Percentiles rank a stretch among this genome's conserved stretches.
Conservation (phyloP, 2,797 vertebrate species). For the Staurois parvus region DNA sequence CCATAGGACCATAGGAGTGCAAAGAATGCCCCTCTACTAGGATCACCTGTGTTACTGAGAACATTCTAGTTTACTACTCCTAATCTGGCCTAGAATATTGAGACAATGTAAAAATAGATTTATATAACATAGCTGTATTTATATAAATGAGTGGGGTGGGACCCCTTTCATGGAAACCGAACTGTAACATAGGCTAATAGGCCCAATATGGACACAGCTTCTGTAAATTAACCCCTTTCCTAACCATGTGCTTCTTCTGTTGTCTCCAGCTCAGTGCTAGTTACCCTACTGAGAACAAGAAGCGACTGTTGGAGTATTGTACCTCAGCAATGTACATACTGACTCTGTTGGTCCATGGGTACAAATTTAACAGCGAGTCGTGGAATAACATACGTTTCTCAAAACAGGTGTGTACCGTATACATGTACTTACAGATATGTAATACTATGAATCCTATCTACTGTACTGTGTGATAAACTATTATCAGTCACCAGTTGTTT, state of each 20-base stretch:
- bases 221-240: not conserved
- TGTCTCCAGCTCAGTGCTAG: slow-evolving; percentile 12
- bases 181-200: too few relatives aligned
- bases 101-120: too few relatives aligned
- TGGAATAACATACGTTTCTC: slow-evolving; percentile 80
- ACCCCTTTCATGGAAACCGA: too few relatives aligned
- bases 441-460: not conserved
- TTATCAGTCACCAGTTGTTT: not conserved
- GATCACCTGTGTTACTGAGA: not conserved
- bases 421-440: not conserved
- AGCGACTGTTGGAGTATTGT: slow-evolving; percentile 75
- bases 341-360: slow-evolving; percentile 76
- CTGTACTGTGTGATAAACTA: not conserved
- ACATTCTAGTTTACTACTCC: too few relatives aligned
- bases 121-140: too few relatives aligned
- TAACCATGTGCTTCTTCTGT: not conserved
- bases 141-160: too few relatives aligned
- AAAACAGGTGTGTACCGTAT: slow-evolving; percentile 71
- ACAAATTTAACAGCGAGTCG: slow-evolving; percentile 71
- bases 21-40: not conserved
- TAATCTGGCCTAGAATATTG: too few relatives aligned
- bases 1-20: too few relatives aligned
- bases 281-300: slow-evolving; percentile 60
- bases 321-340: slow-evolving; percentile 75
- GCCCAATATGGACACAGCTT: too few relatives aligned